phyloP scores from a whole-genome alignment of 2,113 vertebrate species.

The Theristicus caerulescens region DNA sequence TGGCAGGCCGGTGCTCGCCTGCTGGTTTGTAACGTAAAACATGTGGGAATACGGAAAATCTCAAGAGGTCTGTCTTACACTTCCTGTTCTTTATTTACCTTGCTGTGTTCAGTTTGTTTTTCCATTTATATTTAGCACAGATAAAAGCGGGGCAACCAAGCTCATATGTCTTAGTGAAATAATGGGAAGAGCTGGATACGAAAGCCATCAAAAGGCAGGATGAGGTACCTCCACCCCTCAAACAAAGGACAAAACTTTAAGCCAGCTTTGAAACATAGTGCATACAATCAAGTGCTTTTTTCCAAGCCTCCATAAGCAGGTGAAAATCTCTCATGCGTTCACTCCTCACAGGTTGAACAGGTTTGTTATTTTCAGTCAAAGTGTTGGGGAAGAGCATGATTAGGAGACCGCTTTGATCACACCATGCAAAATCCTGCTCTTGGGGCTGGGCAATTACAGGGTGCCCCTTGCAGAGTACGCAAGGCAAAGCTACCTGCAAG shows the following conservation, averaged over 20 bases:
- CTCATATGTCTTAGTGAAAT: constrained; percentile 41
- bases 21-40: constrained; percentile 53
- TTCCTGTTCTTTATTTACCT: constrained; percentile 68
- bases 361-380: constrained; percentile 39
- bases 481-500: constrained; percentile 24
- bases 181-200: constrained; percentile 24
- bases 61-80: constrained; percentile 59
- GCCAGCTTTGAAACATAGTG: constrained; percentile 4
- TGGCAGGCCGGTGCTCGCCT: constrained; percentile 12
- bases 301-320: background rate
- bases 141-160: constrained; percentile 19
- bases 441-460: background rate
- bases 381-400: background rate
- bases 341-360: constrained; percentile 27
- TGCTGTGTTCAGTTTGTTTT: constrained; percentile 60
- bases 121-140: constrained; percentile 63
- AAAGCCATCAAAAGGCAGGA: constrained; percentile 37
- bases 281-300: background rate
- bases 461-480: background rate
- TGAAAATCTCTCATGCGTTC: constrained; percentile 45
- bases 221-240: background rate
- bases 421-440: constrained; percentile 33
- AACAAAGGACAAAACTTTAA: constrained; percentile 31
- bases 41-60: constrained; percentile 52
- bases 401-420: constrained; percentile 30